Percentiles rank a stretch among this genome's conserved stretches.
phyloP scores from a whole-genome alignment of 2,113 vertebrate genomes.

The Alosa alosa region DNA sequence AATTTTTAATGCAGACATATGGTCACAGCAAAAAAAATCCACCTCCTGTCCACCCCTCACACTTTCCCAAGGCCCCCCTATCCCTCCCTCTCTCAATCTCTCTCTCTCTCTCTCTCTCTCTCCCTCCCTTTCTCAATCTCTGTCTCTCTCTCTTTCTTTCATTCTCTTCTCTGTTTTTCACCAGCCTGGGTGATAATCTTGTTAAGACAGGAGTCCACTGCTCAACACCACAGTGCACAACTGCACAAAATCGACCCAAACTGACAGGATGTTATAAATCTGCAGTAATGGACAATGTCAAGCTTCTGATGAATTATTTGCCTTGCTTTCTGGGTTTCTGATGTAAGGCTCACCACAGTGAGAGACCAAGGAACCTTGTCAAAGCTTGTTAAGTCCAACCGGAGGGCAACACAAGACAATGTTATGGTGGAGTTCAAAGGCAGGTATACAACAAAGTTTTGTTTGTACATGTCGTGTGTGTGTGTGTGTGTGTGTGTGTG shows the following conservation, averaged over 20 bases:
- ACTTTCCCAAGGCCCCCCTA: not conserved
- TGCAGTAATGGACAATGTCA: not conserved
- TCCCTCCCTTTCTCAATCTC: not conserved
- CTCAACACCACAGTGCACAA: not conserved
- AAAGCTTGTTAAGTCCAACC: not conserved
- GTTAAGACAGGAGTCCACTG: not conserved
- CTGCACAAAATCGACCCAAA: not conserved
- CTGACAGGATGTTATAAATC: slow-evolving; percentile 12
- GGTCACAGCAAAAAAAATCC: slow-evolving; percentile 40
- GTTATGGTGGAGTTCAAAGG: not conserved
- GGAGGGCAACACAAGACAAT: not conserved
- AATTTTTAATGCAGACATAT: slow-evolving; percentile 52
- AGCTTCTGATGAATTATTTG: slow-evolving; percentile 7
- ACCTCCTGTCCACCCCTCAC: not conserved
- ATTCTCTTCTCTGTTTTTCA: not conserved
- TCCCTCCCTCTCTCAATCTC: not conserved
- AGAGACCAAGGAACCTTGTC: not conserved
- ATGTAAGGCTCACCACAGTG: not conserved
- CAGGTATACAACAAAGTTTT: not conserved
- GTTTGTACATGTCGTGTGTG: not conserved
- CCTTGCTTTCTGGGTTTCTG: not conserved
- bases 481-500: not conserved
- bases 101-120: not conserved
- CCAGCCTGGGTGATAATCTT: not conserved
- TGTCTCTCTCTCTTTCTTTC: not conserved